A percentile compares a stretch with the other conserved stretches of the same genome.
Evolutionary conservation across 2,113 vertebrate species (phyloP).

Genomic region (Petroica traversi): DNA sequence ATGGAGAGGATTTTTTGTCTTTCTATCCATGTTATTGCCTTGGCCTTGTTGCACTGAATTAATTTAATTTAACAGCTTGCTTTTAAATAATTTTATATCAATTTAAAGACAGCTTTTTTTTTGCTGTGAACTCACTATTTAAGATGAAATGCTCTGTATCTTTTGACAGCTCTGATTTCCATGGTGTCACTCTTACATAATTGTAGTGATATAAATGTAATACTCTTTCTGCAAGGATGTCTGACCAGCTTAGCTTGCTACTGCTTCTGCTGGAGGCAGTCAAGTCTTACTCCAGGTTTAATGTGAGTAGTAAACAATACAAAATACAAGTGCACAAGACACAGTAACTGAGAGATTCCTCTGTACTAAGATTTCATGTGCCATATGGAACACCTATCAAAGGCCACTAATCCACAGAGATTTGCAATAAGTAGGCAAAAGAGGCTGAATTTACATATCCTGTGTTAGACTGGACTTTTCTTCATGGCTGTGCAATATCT

Average conservation of each 20-base stretch:
- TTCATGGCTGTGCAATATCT: not conserved
- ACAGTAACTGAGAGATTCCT: not conserved
- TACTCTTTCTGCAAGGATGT: not conserved
- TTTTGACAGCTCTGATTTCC: not conserved
- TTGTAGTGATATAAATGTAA: not conserved
- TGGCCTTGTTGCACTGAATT: not conserved
- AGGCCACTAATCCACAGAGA: constrained; percentile 1
- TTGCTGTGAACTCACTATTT: not conserved
- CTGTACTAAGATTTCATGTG: not conserved
- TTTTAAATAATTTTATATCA: not conserved
- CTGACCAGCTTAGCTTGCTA: not conserved
- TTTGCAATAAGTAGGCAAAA: constrained; percentile 12
- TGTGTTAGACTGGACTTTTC: not conserved
- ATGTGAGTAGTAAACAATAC: not conserved
- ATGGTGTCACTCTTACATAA: not conserved
- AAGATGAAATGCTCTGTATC: not conserved
- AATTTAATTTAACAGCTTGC: not conserved
- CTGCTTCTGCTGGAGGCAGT: not conserved
- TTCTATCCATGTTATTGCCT: not conserved
- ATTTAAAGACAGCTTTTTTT: not conserved
- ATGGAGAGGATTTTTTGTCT: not conserved
- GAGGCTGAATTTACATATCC: not conserved
- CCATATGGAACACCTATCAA: constrained; percentile 1
- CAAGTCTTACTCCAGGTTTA: not conserved
- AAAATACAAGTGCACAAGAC: not conserved